Evolutionary conservation across 2,888 invertebrate genomes (phyloP), one percentile per base, ranked within the genome.

Genomic region (Amiota minor): DNA sequence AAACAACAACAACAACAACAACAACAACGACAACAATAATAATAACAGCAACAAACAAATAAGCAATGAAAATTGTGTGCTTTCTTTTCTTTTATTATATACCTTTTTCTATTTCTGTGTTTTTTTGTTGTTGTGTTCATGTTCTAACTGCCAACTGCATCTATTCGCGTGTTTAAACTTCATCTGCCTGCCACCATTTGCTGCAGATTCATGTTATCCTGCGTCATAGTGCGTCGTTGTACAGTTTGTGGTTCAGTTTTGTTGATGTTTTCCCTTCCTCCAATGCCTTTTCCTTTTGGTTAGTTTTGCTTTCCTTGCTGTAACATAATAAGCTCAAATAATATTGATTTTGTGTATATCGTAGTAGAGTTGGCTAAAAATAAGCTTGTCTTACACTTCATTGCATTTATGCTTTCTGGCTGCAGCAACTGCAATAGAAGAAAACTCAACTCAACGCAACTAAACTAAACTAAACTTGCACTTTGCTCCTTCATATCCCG

Each of bases 1-100:
- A 62, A 46, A 23, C 49, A 47, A 9, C 12, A 16, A 47, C 18
- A 11, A 18, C 10, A 18, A 46, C 47, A 14, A 68, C 23, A 64
- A 62, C 18, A 50, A 14, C 9, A 12, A 45, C 12, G 9, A 9
- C 9, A 20, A 79, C 78, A 81, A 83, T 82, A 56, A n/a, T 8
- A 56, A n/a, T n/a, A 56, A 61, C 11, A 70, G 53, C 45, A 23
- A 53, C 80, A 79, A 80, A 84, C 83, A 84, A 82, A 81, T 46
- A 45, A 50, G 67, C 67, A 23, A 46, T 68, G 67, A 68, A 68
- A 53, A 68, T 65, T 65, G 65, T 59, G 11, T 20, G 59, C 59
- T 59, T 59, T 59, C 11, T 59, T 14, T 59, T 14, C 59, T n/a
- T 18, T 55, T 55, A 9, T 8, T 16, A 2, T 23, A 1, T 23